Percentiles rank a stretch among this genome's conserved stretches.
phyloP scores from a whole-genome alignment of 2,113 vertebrate species.

The Brachypodius melanocephalos region DNA sequence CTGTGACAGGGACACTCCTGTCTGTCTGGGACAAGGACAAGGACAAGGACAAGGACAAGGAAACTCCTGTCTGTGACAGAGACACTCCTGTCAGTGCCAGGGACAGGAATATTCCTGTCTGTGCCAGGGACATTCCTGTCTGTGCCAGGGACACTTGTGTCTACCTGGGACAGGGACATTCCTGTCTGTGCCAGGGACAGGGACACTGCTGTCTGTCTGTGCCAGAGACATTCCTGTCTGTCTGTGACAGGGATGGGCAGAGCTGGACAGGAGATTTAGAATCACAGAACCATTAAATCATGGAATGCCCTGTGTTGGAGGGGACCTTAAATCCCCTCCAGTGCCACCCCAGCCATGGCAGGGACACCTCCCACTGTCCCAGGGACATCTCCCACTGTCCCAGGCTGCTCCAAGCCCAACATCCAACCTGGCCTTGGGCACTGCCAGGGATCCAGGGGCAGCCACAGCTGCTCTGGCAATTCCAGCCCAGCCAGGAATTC shows the following conservation, averaged over 20 bases:
- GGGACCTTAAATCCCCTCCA: rapidly evolving
- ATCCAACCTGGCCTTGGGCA: neutral
- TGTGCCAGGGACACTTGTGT: too few species aligned
- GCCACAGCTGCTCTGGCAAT: neutral
- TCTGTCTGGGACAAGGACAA: too few species aligned
- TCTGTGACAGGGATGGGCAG: neutral
- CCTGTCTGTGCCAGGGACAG: neutral
- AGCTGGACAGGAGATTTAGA: neutral
- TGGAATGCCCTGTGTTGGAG: too few species aligned
- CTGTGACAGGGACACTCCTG: too few species aligned
- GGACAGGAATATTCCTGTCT: too few species aligned
- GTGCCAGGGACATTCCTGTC: neutral
- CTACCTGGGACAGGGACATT: neutral
- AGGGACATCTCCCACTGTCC: neutral
- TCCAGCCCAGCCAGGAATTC: neutral
- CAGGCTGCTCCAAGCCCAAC: neutral
- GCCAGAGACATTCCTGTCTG: too few species aligned
- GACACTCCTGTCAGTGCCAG: too few species aligned
- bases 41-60: too few species aligned
- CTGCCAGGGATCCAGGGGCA: neutral
- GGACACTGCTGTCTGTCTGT: too few species aligned
- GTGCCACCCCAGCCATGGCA: neutral
- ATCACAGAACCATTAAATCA: too few species aligned
- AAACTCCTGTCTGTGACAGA: too few species aligned
- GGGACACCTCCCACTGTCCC: neutral